Conservation (phyloP, 1,140 invertebrate genomes). For the Papilio polyxenes region DNA sequence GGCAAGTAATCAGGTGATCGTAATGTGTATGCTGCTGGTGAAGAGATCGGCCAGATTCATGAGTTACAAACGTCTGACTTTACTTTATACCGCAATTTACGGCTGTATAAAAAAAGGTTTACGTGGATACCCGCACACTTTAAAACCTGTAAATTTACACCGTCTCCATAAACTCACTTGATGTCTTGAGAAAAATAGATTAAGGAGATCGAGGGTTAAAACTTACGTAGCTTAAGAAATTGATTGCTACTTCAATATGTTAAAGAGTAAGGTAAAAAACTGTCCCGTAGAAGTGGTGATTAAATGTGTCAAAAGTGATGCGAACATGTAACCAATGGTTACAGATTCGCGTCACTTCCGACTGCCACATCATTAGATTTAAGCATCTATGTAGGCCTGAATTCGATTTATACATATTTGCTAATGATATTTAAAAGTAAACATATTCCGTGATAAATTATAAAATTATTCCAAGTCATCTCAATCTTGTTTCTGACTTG, state of each 20-base stretch:
- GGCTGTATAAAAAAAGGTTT: conserved; percentile 11
- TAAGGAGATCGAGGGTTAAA: background rate
- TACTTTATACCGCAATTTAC: conserved; percentile 17
- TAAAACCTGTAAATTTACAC: conserved; percentile 19
- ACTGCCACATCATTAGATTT: background rate
- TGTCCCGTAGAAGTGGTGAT: background rate
- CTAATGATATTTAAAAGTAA: no score
- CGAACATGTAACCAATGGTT: background rate
- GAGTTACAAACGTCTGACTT: conserved; percentile 25
- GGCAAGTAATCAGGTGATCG: background rate
- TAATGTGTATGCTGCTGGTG: background rate
- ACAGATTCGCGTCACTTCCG: background rate
- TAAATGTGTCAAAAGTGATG: background rate
- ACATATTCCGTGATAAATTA: no score
- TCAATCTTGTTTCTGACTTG: no score
- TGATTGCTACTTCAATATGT: background rate
- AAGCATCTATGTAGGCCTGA: background rate
- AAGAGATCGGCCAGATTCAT: conserved; percentile 16
- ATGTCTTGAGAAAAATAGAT: background rate
- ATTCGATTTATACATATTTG: background rate
- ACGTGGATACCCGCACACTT: background rate
- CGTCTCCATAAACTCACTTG: background rate
- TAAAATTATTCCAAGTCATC: no score
- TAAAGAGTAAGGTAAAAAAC: background rate
- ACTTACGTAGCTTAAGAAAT: background rate